Conservation (phyloP, 2,797 vertebrate genomes). For the Yasuhikotakia modesta region DNA sequence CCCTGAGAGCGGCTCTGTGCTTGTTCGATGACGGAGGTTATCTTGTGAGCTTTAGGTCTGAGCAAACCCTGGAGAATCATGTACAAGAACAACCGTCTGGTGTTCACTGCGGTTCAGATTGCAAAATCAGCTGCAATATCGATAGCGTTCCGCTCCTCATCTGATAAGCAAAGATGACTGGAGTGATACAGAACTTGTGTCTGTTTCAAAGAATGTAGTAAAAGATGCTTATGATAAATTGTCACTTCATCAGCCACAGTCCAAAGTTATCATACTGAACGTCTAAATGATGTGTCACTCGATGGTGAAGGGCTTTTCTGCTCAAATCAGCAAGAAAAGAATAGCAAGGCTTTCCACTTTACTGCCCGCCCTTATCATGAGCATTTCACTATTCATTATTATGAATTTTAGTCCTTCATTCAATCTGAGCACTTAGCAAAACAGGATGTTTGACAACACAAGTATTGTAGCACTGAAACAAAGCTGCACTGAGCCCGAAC, state of each 20-base stretch:
- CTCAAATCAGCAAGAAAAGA: conserved; percentile 17
- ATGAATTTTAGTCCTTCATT: conserved; percentile 18
- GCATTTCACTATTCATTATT: conserved; percentile 11
- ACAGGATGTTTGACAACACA: conserved; percentile 9
- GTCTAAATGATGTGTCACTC: conserved; percentile 39
- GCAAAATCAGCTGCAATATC: not conserved
- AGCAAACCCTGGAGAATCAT: conserved; percentile 3
- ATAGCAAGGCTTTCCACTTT: conserved; percentile 13
- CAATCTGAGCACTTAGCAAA: conserved; percentile 1
- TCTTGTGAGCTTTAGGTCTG: conserved; percentile 8
- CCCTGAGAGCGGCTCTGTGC: conserved; percentile 14
- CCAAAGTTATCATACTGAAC: conserved; percentile 19
- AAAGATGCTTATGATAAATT: conserved; percentile 43
- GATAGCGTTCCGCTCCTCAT: not conserved
- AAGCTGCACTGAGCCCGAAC: not conserved
- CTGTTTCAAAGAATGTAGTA: not conserved
- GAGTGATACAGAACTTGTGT: not conserved
- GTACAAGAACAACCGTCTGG: not conserved
- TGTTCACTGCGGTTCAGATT: not conserved
- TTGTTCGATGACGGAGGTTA: conserved; percentile 10
- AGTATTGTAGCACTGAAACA: conserved; percentile 29
- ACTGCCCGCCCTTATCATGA: conserved; percentile 2
- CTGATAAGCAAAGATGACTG: not conserved
- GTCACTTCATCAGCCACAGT: conserved; percentile 8
- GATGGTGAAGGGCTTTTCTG: conserved; percentile 18